Base-by-base conservation (phyloP, 2,797 vertebrate genomes). In the Anguilla anguilla region DNA sequence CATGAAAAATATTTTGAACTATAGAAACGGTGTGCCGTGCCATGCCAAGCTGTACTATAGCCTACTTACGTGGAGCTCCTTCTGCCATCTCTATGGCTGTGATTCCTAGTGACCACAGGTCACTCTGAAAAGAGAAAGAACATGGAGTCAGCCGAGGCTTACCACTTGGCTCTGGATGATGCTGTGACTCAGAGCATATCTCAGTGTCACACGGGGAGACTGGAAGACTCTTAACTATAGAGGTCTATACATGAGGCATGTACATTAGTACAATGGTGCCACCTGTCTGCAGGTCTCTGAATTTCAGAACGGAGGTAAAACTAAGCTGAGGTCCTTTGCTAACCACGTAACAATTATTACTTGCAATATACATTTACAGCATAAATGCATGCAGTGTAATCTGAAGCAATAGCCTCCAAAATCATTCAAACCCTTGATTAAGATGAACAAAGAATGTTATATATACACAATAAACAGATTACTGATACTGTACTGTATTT, bases 51-150 rank as follows among this genome's bases (percentile, higher is more conserved):
- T 3, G 6, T 11, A 51, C 43, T 69, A 74, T 13, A 84, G 17
- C 81, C 81, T 93, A 98, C 98, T 98, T 96, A 99, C 98, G 98
- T 89, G 98, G 98, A 77, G 98, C 98, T 82, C 98, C 98, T 95
- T 99, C 98, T 1, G 98, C 98, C 98, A 99, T 99, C 94, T 99
- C 98, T 0, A 99, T 98, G 31, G 98, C 98, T 0, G 98, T 99
- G 95, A 99, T 99, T 86, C 98, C 98, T 92, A 99, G 94, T 53
- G 98, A 99, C 98, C 98, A 99, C 95, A 99, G 90, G 95, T 99
- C 98, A 39, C 98, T 99, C 98, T 99, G 95, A 85, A 69, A 79
- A 13, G 17, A 6, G 13, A 53, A 5, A 57, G 43, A 53, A 57
- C 17, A 57, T 35, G 51, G 19, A 1, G 79, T 82, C 25, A 49